Base-by-base conservation (phyloP, 2,888 invertebrate genomes). In the Choreutis nemorana region DNA sequence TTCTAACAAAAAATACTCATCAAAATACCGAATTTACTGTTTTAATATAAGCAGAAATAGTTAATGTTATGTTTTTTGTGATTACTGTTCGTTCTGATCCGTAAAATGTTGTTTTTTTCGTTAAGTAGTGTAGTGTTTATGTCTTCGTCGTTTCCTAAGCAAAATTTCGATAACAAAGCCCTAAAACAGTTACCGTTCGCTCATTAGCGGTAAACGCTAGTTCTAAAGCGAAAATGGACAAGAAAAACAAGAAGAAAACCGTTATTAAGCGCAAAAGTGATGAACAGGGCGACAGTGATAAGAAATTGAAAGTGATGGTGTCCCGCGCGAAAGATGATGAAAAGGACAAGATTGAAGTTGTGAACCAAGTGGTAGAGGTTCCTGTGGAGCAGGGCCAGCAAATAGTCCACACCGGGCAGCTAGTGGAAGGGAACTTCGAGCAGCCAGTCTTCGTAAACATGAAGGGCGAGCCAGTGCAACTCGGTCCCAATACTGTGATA, bases 401-500 rank as follows among this genome's bases (percentile, higher is more conserved):
- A 43, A 65, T 78, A 10, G 72, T 78, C 1, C 78, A 77, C 34
- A 67, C 77, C 0, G 75, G 75, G 1, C 79, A 79, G 45, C 44
- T 73, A 33, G 78, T 72, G 3, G 75, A 77, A 38, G 77, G 77
- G 2, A 77, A 72, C 39, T 79, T 75, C 32, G 79, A 79, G 45
- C 79, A 79, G 35, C 78, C 80, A 1, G 75, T 80, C 3, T 80
- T 80, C 39, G 75, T 80, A 6, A 79, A 77, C 37, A 73, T 80
- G 73, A 77, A 77, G 28, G 78, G 79, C 0, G 80, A 80, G 14
- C 79, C 79, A 0, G 77, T 80, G 0, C 78, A 79, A 15, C 40
- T 80, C 1, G 80, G 78, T 0, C 78, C 79, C 0, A 80, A 80
- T 34, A 80, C 80, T 0, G 79, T 80, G 3, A 80, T 80, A 2